phyloP scores from a whole-genome alignment of 1,140 invertebrate species.

The Dreissena rostriformis region DNA sequence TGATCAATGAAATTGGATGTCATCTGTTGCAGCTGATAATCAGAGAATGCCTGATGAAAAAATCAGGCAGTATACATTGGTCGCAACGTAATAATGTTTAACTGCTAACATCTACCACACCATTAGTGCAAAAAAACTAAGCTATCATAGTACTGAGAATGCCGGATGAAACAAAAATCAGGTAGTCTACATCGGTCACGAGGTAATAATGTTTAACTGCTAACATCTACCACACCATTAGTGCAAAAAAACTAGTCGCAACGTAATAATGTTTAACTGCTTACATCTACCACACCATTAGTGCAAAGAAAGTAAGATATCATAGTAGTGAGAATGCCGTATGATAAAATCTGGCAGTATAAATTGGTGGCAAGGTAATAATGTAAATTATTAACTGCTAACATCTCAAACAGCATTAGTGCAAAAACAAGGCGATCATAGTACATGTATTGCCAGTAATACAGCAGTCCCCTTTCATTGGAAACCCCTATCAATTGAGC shows the following conservation, averaged over 20 bases:
- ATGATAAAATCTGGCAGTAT: constrained; percentile 73
- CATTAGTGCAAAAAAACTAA: not conserved
- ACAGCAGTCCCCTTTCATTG: too few relatives aligned
- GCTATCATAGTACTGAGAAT: constrained; percentile 82
- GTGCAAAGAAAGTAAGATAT: not conserved
- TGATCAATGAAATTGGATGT: constrained; percentile 85
- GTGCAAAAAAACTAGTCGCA: constrained; percentile 65
- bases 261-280: constrained; percentile 36
- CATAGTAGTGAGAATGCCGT: constrained; percentile 84
- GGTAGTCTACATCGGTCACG: constrained; percentile 58
- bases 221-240: not conserved
- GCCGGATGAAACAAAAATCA: constrained; percentile 82
- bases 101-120: not conserved
- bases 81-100: constrained; percentile 52
- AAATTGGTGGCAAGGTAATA: constrained; percentile 55
- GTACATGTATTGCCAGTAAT: too few relatives aligned
- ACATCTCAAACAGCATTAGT: not conserved
- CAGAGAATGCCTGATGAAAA: constrained; percentile 83
- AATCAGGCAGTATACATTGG: constrained; percentile 66
- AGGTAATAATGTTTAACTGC: constrained; percentile 32
- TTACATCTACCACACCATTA: not conserved
- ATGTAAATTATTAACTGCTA: not conserved
- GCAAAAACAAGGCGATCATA: too few relatives aligned
- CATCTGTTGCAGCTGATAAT: constrained; percentile 85
- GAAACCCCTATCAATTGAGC: too few relatives aligned